Evolutionary conservation across 2,888 invertebrate species (phyloP), one percentile per base, ranked within the genome.

Genomic region (Dolomedes plantarius): DNA sequence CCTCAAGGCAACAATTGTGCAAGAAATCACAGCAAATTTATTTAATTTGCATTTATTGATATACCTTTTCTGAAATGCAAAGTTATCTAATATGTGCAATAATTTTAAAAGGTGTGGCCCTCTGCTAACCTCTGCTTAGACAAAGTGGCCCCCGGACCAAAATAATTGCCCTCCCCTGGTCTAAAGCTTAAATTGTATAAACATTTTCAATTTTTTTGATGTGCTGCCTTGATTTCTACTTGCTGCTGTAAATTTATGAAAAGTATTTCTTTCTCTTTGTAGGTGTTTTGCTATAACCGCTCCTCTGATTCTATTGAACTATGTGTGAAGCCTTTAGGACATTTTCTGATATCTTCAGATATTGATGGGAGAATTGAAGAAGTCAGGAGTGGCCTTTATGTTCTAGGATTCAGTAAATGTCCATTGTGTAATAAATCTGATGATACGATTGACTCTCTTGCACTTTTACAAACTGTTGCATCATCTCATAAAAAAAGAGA

Each of bases 241-340:
- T 36, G 36, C 36, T 50, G 2, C 50, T 50, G 16, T n/a, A 0
- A 50, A 5, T 50, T 50, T 16, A 50, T 50, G 50, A 50, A 16
- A 50, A 16, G 16, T 50, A n/a, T n/a, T n/a, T n/a, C 16, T 50
- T 23, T 50, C 9, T 68, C 9, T 64, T 76, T 72, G 6, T 50
- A 86, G 86, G 39, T 7, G 0, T 86, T 86, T 50, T 72, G 72
- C 5, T 80, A 86, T 71, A 86, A 86, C 41, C 16, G 6, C 39
- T 1, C 13, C n/a, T 46, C 19, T 16, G 76, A 86, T n/a, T 31
- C 80, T n/a, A 32, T 86, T n/a, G 86, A 86, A 72, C 36, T 86
- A 7, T 86, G 86, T 67, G n/a, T 76, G 0, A 79, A 80, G 41
- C 75, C 75, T 13, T 23, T 64, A 1, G 86, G 86, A 16, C 86